Percentiles rank a stretch among this genome's conserved stretches.
These are phyloP conservation scores for Odobenus rosmarus DNA, from an alignment of 2,113 vertebrate genomes.

Conservation along the genomic window DNA sequence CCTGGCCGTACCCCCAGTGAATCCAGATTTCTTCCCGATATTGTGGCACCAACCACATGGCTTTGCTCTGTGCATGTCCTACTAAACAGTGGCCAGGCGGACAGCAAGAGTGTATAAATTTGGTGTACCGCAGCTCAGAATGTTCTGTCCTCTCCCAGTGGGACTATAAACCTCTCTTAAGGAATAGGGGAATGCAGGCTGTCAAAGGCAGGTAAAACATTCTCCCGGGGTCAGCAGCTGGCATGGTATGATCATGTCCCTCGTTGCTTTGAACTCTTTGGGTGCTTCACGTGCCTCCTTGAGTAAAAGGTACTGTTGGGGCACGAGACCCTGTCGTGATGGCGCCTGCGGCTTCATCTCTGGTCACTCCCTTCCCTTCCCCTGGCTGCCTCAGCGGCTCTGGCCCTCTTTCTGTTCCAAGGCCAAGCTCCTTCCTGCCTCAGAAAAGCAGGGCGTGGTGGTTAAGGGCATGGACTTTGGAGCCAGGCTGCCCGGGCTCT, in stretches of 20 bases:
- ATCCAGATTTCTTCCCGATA: not conserved
- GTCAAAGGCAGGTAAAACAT: not conserved
- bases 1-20: not conserved
- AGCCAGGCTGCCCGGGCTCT: not conserved
- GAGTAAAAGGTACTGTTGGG: not conserved
- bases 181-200: not conserved
- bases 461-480: not conserved
- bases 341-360: not conserved
- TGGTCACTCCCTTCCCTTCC: too few species aligned
- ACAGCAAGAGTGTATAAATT: not conserved
- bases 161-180: not conserved
- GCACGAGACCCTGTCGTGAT: not conserved
- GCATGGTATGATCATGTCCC: rapidly evolving
- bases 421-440: not conserved
- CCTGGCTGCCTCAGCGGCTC: not conserved
- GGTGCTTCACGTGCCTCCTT: not conserved
- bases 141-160: not conserved
- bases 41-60: not conserved
- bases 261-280: not conserved
- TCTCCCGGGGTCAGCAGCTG: not conserved
- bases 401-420: not conserved
- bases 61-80: not conserved
- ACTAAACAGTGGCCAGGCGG: not conserved
- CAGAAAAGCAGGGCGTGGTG: not conserved
- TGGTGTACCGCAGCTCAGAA: not conserved